A percentile compares a stretch with the other conserved stretches of the same genome.
Conservation (phyloP, 2,797 vertebrate species). For the Vespertilio murinus region DNA sequence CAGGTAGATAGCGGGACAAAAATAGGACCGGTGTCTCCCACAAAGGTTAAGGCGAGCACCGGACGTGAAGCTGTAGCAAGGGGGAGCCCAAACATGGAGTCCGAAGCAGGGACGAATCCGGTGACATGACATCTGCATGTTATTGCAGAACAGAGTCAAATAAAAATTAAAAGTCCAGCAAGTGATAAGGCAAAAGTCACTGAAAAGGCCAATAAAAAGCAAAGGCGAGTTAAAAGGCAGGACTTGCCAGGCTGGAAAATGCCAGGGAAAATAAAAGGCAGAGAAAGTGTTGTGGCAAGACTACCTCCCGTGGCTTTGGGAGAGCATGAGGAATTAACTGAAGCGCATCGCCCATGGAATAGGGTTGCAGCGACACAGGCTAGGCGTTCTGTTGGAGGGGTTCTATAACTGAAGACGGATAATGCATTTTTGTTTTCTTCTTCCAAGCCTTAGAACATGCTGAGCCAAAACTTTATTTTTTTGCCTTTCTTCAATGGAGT, state of each 20-base stretch:
- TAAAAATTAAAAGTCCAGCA: conserved; percentile 68
- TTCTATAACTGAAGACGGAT: neutral
- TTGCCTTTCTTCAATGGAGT: neutral
- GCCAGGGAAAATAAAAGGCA: conserved; percentile 19
- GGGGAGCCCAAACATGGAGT: neutral
- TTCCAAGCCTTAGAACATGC: neutral
- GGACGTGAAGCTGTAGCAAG: neutral
- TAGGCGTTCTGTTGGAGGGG: accelerated
- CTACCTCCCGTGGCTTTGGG: neutral
- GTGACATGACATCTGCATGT: neutral
- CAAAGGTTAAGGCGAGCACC: accelerated
- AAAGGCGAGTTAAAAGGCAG: conserved; percentile 3
- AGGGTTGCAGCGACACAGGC: neutral
- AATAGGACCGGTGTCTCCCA: accelerated
- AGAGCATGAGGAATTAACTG: neutral
- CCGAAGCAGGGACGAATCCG: neutral
- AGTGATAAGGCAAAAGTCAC: conserved; percentile 64
- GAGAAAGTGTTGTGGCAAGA: neutral
- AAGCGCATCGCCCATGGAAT: conserved; percentile 8
- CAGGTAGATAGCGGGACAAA: neutral
- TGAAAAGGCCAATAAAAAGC: conserved; percentile 68
- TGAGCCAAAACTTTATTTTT: neutral
- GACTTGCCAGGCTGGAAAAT: neutral
- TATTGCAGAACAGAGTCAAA: neutral
- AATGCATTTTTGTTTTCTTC: neutral